Conservation (phyloP, 2,797 vertebrate species). For the Oreochromis mossambicus region DNA sequence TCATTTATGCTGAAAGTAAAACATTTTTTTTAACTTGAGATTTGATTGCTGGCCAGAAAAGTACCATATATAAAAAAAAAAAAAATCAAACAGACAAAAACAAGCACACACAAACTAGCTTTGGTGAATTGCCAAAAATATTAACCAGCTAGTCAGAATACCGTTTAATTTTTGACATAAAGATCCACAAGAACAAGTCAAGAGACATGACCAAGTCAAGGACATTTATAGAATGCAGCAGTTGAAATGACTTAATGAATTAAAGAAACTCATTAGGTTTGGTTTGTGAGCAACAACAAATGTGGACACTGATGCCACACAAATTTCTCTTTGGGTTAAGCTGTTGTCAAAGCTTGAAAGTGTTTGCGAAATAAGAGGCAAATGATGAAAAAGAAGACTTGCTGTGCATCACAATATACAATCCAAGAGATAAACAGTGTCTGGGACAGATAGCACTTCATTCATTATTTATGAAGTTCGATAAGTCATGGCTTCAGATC, state of each 20-base stretch:
- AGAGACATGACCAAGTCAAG: background rate
- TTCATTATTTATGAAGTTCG: background rate
- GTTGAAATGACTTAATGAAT: background rate
- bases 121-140: background rate
- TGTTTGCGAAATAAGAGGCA: background rate
- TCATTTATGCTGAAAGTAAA: background rate
- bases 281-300: background rate
- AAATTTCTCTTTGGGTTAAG: background rate
- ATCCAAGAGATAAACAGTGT: background rate
- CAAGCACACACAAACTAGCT: background rate
- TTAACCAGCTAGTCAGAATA: background rate
- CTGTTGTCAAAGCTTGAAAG: background rate
- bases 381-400: background rate
- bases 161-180: fast-evolving
- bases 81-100: background rate
- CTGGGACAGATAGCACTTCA: background rate
- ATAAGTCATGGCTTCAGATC: background rate
- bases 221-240: background rate
- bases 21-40: background rate
- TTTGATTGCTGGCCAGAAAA: background rate
- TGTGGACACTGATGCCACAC: background rate
- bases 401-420: background rate
- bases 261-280: background rate
- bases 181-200: background rate
- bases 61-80: background rate